These are phyloP conservation scores for Dynastes grantii DNA, from an alignment of 2,888 invertebrate species.

Conservation along the genomic window DNA sequence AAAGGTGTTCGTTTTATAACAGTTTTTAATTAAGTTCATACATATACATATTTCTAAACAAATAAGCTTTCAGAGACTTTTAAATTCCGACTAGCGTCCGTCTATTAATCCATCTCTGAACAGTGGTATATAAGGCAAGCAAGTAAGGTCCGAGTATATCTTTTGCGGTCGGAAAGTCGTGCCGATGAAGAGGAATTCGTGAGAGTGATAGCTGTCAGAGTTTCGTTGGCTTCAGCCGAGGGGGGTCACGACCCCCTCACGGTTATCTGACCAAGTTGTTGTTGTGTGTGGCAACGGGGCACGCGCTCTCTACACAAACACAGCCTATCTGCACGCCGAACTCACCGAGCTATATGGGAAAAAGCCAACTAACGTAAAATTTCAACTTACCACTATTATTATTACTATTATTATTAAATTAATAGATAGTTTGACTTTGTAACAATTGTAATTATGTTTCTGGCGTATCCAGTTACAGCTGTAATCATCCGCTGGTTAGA, in stretches of 20 bases:
- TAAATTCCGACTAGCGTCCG: constrained; percentile 6
- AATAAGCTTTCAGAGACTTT: not conserved
- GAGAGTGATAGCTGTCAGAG: constrained; percentile 62
- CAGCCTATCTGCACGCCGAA: constrained; percentile 27
- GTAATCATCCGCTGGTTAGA: constrained; percentile 23
- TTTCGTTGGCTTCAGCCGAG: constrained; percentile 55
- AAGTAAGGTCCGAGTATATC: constrained; percentile 25
- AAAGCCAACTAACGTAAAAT: constrained; percentile 43
- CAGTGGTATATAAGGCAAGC: constrained; percentile 2
- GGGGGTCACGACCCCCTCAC: constrained; percentile 59
- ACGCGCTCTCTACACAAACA: constrained; percentile 54
- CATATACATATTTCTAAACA: not conserved
- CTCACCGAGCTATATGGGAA: constrained; percentile 37
- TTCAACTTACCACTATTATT: constrained; percentile 44
- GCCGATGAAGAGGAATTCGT: constrained; percentile 55
- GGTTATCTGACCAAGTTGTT: constrained; percentile 53
- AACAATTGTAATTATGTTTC: constrained; percentile 37
- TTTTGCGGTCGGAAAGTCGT: constrained; percentile 44
- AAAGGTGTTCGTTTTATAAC: no score
- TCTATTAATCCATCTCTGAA: constrained; percentile 19
- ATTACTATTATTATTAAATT: constrained; percentile 41
- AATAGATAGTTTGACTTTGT: constrained; percentile 38
- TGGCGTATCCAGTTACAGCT: constrained; percentile 7
- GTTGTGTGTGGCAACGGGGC: constrained; percentile 55
- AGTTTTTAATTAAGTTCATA: not conserved